Evolutionary conservation across 2,797 vertebrate genomes (phyloP).

Genomic region (Phataginus tetradactyla): DNA sequence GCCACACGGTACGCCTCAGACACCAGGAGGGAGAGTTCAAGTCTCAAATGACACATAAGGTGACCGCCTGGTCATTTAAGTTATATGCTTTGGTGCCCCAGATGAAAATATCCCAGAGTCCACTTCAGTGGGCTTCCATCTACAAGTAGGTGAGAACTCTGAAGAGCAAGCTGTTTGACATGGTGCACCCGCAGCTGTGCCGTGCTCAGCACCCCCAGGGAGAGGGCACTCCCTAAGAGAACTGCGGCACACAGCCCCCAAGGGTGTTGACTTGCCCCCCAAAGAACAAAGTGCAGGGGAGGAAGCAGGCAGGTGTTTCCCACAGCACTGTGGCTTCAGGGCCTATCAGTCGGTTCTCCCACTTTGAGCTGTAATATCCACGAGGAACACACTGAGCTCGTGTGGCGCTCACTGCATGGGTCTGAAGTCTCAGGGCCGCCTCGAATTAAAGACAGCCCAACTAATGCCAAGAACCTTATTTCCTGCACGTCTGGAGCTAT

Average conservation of each 20-base stretch:
- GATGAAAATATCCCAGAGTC: background rate
- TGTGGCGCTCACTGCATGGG: background rate
- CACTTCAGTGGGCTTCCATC: background rate
- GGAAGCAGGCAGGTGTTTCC: background rate
- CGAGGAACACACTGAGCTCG: background rate
- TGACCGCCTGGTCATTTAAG: background rate
- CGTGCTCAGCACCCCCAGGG: too few relatives aligned
- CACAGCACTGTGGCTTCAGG: background rate
- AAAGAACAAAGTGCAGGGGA: background rate
- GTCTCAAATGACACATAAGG: background rate
- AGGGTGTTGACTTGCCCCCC: too few relatives aligned
- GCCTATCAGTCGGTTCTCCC: background rate
- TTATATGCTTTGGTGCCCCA: background rate
- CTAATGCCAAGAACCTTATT: background rate
- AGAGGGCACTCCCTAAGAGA: too few relatives aligned
- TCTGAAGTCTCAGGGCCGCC: background rate
- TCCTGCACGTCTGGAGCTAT: background rate
- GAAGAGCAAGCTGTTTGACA: too few relatives aligned
- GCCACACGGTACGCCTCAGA: background rate
- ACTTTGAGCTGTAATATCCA: background rate
- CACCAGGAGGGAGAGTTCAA: background rate
- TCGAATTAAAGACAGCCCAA: background rate
- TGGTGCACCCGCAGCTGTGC: too few relatives aligned
- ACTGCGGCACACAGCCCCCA: too few relatives aligned
- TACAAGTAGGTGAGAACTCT: background rate